These are phyloP conservation scores for Epizoanthus rinbou DNA, from an alignment of 92 coral and sea anemone species.

Conservation along the genomic window DNA sequence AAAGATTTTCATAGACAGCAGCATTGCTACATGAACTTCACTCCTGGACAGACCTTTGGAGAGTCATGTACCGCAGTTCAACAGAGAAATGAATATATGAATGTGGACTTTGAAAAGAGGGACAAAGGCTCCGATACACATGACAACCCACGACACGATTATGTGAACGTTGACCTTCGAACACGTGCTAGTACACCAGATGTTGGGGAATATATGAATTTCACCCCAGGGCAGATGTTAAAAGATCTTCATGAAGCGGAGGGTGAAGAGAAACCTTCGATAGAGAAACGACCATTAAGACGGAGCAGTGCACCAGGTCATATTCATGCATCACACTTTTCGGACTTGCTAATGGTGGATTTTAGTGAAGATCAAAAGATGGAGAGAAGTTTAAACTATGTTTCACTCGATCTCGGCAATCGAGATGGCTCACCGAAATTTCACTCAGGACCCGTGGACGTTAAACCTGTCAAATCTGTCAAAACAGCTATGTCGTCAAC, in stretches of 20 bases:
- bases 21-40: conserved; percentile 59
- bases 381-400: conserved; percentile 19
- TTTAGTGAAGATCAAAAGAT: background rate
- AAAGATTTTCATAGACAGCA: background rate
- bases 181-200: conserved; percentile 52
- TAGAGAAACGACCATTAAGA: background rate
- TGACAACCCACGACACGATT: conserved; percentile 46
- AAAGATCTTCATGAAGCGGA: conserved; percentile 15
- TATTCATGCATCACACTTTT: background rate
- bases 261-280: background rate
- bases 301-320: background rate
- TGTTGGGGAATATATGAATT: conserved; percentile 69
- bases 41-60: conserved; percentile 45
- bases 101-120: conserved; percentile 47
- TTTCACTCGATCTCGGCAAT: conserved; percentile 24
- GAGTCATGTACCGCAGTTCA: conserved; percentile 39
- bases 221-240: conserved; percentile 47
- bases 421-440: background rate
- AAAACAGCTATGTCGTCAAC: conserved; percentile 15
- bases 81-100: conserved; percentile 57
- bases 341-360: conserved; percentile 7
- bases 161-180: conserved; percentile 64
- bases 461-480: too few relatives aligned
- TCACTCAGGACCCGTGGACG: too few relatives aligned
- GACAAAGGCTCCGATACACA: conserved; percentile 27